These are phyloP conservation scores for Mycetomoellerius zeteki DNA, from an alignment of 1,140 invertebrate genomes.

Conservation along the genomic window DNA sequence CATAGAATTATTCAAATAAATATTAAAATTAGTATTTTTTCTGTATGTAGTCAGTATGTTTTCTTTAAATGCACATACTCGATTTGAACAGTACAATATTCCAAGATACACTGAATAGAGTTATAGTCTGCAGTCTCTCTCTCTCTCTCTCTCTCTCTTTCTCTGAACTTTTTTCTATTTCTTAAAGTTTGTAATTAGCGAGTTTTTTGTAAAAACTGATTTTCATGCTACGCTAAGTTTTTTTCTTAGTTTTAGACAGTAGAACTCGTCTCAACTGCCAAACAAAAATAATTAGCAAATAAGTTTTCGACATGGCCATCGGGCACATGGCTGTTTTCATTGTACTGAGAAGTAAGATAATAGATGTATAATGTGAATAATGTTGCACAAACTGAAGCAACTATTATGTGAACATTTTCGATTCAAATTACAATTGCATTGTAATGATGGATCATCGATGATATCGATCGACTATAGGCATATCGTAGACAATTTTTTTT, in stretches of 20 bases:
- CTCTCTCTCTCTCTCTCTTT: too few relatives aligned
- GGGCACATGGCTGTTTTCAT: not conserved
- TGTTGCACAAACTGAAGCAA: conserved; percentile 4
- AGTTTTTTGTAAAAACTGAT: not conserved
- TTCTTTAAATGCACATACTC: not conserved
- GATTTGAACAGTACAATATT: not conserved
- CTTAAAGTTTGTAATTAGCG: not conserved
- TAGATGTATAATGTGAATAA: conserved; percentile 10
- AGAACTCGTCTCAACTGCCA: not conserved
- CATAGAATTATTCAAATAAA: too few relatives aligned
- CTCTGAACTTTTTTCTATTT: not conserved
- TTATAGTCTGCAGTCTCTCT: not conserved
- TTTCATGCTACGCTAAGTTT: not conserved
- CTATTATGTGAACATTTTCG: not conserved
- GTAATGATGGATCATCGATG: not conserved
- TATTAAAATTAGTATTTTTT: not conserved
- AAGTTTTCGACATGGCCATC: not conserved
- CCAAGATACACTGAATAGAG: not conserved
- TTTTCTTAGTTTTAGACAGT: not conserved
- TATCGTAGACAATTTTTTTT: not conserved
- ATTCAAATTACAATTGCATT: not conserved
- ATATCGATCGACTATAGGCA: not conserved
- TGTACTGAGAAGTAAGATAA: conserved; percentile 26
- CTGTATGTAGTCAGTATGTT: not conserved
- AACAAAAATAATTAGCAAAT: conserved; percentile 21